A percentile compares a stretch with the other conserved stretches of the same genome.
These are phyloP conservation scores for Trissolcus basalis DNA, from an alignment of 1,140 invertebrate genomes.

Conservation along the genomic window DNA sequence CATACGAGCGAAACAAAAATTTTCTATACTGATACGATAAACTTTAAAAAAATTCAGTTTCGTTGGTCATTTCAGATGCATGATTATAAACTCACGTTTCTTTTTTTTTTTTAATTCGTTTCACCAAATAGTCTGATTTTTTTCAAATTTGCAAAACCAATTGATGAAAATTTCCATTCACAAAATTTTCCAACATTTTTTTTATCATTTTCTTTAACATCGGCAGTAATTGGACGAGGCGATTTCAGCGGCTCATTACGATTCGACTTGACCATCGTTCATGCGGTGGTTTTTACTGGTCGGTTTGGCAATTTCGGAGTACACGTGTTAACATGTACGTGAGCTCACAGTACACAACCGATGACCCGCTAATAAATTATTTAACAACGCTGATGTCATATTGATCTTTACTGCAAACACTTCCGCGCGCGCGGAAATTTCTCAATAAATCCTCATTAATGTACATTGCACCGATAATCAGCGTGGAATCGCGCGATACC, in stretches of 20 bases:
- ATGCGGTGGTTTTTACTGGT: slow-evolving; percentile 23
- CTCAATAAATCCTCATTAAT: slow-evolving; percentile 54
- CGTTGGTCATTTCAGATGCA: no score
- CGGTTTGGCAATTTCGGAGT: slow-evolving; percentile 2
- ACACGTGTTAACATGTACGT: slow-evolving; percentile 15
- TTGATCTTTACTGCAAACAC: slow-evolving; percentile 53
- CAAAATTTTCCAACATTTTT: no score
- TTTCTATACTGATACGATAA: no score
- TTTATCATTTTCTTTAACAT: no score
- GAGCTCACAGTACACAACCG: slow-evolving; percentile 12
- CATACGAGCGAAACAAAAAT: no score
- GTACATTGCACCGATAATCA: slow-evolving; percentile 52
- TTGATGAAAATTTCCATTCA: no score
- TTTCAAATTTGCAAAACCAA: no score
- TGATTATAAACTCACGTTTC: no score
- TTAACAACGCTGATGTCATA: slow-evolving; percentile 39
- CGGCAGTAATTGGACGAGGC: no score
- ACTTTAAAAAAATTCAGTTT: no score
- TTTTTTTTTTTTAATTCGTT: no score
- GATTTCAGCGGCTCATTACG: slow-evolving; percentile 12
- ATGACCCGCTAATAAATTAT: slow-evolving; percentile 41
- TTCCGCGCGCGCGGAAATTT: slow-evolving; percentile 44
- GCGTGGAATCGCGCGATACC: slow-evolving; percentile 27
- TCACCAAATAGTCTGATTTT: no score
- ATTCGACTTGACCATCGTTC: slow-evolving; percentile 22